Evolutionary conservation across 2,888 invertebrate genomes (phyloP).

Genomic region (Idaea aversata): DNA sequence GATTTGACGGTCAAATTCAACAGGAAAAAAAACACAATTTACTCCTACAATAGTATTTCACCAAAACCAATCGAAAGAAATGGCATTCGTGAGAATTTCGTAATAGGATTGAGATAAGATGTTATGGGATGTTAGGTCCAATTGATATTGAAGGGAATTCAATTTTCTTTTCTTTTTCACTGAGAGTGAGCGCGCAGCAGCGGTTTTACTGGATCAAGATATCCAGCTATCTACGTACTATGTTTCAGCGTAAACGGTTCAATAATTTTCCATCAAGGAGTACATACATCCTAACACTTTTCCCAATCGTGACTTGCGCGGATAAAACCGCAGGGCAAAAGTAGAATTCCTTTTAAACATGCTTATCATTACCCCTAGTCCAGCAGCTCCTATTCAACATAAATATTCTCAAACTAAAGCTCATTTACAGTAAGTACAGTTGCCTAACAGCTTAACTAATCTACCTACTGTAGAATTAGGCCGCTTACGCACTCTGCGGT

Average conservation of each 20-base stretch:
- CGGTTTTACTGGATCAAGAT: too few relatives aligned
- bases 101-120: neutral
- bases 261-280: too few relatives aligned
- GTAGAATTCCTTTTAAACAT: neutral
- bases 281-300: too few relatives aligned
- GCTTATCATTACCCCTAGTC: neutral
- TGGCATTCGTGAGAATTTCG: conserved; percentile 1
- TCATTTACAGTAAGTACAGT: neutral
- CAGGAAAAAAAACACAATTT: conserved; percentile 18
- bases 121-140: neutral
- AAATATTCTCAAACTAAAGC: neutral
- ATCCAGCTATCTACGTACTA: too few relatives aligned
- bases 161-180: neutral
- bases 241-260: too few relatives aligned
- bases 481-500: too few relatives aligned
- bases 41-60: neutral
- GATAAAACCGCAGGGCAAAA: too few relatives aligned
- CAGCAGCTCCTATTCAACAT: neutral
- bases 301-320: too few relatives aligned
- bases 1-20: conserved; percentile 25
- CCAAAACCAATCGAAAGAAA: conserved; percentile 1
- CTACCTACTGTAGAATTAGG: neutral
- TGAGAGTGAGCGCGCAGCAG: too few relatives aligned
- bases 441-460: neutral
- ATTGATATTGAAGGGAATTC: neutral